Conservation (phyloP, 1,140 invertebrate genomes). For the Drosophila dunni region DNA sequence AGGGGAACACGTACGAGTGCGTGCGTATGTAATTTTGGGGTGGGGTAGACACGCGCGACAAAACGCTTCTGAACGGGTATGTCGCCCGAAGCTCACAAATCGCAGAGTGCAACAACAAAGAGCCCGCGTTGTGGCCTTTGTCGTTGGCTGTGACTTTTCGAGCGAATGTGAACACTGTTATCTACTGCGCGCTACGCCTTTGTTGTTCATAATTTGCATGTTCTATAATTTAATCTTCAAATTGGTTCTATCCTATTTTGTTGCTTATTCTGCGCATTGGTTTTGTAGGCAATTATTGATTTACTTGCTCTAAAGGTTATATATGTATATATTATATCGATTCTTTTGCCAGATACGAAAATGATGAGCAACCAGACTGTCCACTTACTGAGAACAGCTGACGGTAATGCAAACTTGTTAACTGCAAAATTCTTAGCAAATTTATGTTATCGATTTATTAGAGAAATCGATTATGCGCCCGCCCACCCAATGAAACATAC, state of each 20-base stretch:
- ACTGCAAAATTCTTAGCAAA: constrained; percentile 28
- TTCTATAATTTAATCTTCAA: constrained; percentile 59
- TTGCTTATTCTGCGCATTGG: constrained; percentile 39
- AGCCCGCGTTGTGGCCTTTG: constrained; percentile 50
- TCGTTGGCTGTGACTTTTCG: constrained; percentile 53
- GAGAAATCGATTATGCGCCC: constrained; percentile 7
- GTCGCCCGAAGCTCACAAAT: constrained; percentile 14
- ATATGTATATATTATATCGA: constrained; percentile 33
- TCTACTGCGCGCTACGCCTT: constrained; percentile 54
- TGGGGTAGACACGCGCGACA: constrained; percentile 30
- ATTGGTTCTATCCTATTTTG: constrained; percentile 33
- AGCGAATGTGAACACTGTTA: constrained; percentile 63
- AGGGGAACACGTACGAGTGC: constrained; percentile 24
- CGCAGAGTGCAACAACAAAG: constrained; percentile 59
- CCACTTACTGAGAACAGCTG: constrained; percentile 44
- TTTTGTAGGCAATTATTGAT: constrained; percentile 66
- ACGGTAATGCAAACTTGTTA: constrained; percentile 27
- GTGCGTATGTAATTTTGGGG: constrained; percentile 21
- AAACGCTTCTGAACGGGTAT: constrained; percentile 28
- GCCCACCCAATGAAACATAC: background rate
- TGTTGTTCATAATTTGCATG: constrained; percentile 61
- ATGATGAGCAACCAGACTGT: constrained; percentile 47
- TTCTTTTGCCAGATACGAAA: constrained; percentile 48
- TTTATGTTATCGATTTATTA: constrained; percentile 25
- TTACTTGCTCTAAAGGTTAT: constrained; percentile 46